phyloP scores from a whole-genome alignment of 2,113 vertebrate genomes.

The Erpornis zantholeuca region DNA sequence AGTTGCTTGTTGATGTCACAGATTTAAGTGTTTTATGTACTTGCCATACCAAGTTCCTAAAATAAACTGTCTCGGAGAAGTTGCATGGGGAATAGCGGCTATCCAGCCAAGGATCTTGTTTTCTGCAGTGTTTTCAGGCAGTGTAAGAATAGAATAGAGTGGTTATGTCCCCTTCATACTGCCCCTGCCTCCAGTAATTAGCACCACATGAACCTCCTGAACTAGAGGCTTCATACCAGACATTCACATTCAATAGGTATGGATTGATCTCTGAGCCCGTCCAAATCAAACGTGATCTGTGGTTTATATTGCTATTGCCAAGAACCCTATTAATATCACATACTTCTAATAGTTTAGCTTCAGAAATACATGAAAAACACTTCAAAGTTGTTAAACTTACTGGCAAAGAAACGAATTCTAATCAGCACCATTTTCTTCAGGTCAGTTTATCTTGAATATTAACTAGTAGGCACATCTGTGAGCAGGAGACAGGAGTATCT shows the following conservation, averaged over 20 bases:
- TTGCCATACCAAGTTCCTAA: slow-evolving; percentile 31
- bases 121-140: neutral
- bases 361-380: neutral
- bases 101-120: neutral
- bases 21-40: slow-evolving; percentile 35
- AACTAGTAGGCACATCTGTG: neutral
- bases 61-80: neutral
- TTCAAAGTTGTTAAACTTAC: neutral
- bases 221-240: neutral
- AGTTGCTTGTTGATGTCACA: slow-evolving; percentile 29
- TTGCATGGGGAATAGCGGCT: neutral
- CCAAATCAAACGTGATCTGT: neutral
- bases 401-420: neutral
- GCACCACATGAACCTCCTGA: neutral
- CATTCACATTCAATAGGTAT: neutral
- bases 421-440: neutral
- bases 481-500: neutral
- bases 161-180: neutral
- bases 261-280: neutral
- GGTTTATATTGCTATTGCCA: neutral
- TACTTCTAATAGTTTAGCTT: neutral
- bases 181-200: neutral
- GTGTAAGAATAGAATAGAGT: neutral
- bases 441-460: neutral
- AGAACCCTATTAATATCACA: neutral